Base-by-base conservation (phyloP, 2,888 invertebrate genomes). In the Timandra comae region DNA sequence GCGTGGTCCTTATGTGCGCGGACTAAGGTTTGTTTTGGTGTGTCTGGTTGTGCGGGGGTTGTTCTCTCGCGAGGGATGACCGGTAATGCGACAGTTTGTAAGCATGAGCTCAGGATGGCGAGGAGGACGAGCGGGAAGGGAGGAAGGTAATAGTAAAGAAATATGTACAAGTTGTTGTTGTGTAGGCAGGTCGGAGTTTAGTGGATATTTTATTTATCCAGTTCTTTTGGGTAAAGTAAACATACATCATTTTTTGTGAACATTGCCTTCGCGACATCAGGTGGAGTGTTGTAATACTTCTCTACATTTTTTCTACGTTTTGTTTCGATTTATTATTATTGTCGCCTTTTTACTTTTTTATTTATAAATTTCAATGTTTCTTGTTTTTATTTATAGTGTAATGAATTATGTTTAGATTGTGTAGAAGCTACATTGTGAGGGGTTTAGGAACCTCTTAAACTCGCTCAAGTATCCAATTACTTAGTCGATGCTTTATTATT, bases 81-180 rank as follows among this genome's bases (percentile, higher is more conserved):
- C 66, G 66, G 75, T 84, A 84, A 84, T 84, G 77, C 78, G 84
- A 81, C 81, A 81, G 80, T 84, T 84, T 81, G 84, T 84, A 84
- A 82, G 84, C 84, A 84, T 84, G 82, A 84, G 81, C 76, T 75
- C 70, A 63, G 69, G 70, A 65, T 52, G 57, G 56, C 49, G 50
- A 52, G 64, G 60, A 57, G 53, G 46, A 49, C 41, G 43, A 35
- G 53, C 42, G 22, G 51, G 43, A 46, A 44, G 40, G 46, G 56
- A 52, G 58, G 59, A 52, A 50, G 56, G 66, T 62, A 64, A 67
- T 68, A 67, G 68, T 72, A 71, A 77, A 77, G 77, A 78, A 76
- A 73, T 74, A 75, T 70, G 70, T 72, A 78, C 77, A 77, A 76
- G 74, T 76, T 73, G 70, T 70, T 64, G 73, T 70, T 71, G 74